Evolutionary conservation across 1,140 invertebrate genomes (phyloP), one percentile per base, ranked within the genome.

Genomic region (Drosophila pachea): DNA sequence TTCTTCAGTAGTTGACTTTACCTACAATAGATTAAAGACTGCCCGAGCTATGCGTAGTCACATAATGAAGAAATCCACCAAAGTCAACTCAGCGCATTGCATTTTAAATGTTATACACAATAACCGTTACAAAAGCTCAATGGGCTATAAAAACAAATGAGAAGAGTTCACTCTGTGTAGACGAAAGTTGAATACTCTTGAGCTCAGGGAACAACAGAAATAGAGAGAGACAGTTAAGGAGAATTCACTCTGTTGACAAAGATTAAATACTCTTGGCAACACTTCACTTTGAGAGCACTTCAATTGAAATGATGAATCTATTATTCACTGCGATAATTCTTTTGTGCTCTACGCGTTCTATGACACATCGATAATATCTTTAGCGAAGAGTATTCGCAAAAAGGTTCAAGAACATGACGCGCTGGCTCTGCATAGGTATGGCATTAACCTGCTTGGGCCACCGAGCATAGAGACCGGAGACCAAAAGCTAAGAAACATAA

Each of bases 61-160:
- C 32, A 56, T 22, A 22, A 22, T 81, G 68, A 81, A 66, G 73
- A 81, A 76, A 81, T 64, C 69, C 53, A 54, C 50, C 60, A 73
- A 56, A 16, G 31, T 58, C 42, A 58, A 62, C 53, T 22, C 31
- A 40, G 36, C 40, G 64, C 73, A 60, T 5, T 50, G 78, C 75
- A 78, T 82, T 84, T 78, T 59, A 83, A 83, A 45, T 60, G 69
- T 38, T 64, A 53, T 8, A 47, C 16, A 73, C 33, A 63, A 32
- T 58, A 66, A 70, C 68, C 68, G 68, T 70, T 70, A 70, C 48
- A 66, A 66, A 59, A 49, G 33, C 47, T 36, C 31, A 59, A 7
- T 48, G 32, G 56, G 35, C 43, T 45, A 33, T 9, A 33, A 45
- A 31, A 32, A 55, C 5, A 22, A 38, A n/a, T 16, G 5, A 5